phyloP scores from a whole-genome alignment of 2,113 vertebrate species.

The Bathybates hornii region DNA sequence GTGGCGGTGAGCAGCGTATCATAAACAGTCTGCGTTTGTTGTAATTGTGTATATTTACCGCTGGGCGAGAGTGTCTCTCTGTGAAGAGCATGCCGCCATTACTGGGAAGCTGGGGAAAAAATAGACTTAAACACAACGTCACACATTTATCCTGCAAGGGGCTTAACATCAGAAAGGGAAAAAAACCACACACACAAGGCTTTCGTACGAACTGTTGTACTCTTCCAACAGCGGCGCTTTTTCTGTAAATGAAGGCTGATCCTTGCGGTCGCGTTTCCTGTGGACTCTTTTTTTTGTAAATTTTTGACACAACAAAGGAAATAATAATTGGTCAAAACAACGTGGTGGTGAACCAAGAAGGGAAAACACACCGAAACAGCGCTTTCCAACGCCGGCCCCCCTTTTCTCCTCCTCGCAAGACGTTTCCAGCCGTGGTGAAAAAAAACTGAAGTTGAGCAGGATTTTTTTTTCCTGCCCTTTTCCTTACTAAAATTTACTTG shows the following conservation, averaged over 20 bases:
- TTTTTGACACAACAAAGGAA: conserved; percentile 77
- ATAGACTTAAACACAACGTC: conserved; percentile 57
- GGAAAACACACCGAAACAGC: conserved; percentile 60
- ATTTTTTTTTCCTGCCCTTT: neutral
- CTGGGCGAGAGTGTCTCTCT: conserved; percentile 65
- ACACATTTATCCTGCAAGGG: conserved; percentile 36
- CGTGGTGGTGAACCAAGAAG: conserved; percentile 71
- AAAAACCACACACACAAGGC: neutral
- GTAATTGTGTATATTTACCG: conserved; percentile 68
- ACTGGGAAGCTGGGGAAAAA: conserved; percentile 70
- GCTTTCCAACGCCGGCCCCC: conserved; percentile 44
- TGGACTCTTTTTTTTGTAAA: conserved; percentile 38
- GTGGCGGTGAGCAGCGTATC: neutral
- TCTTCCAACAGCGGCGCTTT: neutral
- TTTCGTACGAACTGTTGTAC: neutral
- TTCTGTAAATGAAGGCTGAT: neutral
- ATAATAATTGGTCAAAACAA: conserved; percentile 75
- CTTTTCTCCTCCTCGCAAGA: conserved; percentile 11
- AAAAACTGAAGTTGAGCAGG: conserved; percentile 38
- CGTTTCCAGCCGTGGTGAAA: conserved; percentile 27
- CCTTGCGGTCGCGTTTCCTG: neutral
- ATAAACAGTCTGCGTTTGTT: conserved; percentile 22
- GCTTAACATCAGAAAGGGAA: conserved; percentile 14
- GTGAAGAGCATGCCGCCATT: conserved; percentile 75
- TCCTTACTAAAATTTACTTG: conserved; percentile 19